A percentile compares a stretch with the other conserved stretches of the same genome.
Evolutionary conservation across 1,140 invertebrate species (phyloP).

Genomic region (Drosophila chauvacae): DNA sequence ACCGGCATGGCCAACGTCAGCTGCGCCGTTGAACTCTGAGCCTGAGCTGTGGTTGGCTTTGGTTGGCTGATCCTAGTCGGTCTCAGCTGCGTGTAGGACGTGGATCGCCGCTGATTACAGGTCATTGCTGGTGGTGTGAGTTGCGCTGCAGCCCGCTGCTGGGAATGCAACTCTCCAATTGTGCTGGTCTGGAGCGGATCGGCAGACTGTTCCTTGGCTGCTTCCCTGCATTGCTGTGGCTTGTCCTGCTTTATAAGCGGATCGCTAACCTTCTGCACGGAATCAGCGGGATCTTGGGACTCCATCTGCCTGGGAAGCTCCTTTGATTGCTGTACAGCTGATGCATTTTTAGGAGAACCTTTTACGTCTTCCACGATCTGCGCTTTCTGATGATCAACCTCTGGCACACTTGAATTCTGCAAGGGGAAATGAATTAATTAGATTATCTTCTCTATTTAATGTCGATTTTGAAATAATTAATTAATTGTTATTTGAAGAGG

Average conservation of each 20-base stretch:
- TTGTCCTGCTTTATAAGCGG: background rate
- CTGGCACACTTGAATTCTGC: slow-evolving; percentile 17
- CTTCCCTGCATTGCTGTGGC: background rate
- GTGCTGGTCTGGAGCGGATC: slow-evolving; percentile 26
- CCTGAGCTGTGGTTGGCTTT: slow-evolving; percentile 71
- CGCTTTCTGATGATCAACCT: background rate
- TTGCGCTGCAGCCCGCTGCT: slow-evolving; percentile 6
- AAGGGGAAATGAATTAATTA: background rate
- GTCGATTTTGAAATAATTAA: background rate
- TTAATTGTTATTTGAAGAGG: background rate
- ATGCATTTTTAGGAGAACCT: background rate
- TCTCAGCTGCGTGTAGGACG: slow-evolving; percentile 68
- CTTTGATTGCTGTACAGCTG: background rate
- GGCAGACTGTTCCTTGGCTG: background rate
- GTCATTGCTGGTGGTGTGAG: slow-evolving; percentile 51
- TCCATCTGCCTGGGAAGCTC: background rate
- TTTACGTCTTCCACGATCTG: background rate
- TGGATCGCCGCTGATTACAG: slow-evolving; percentile 69
- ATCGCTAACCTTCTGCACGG: background rate
- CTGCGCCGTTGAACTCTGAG: slow-evolving; percentile 67
- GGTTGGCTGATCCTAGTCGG: slow-evolving; percentile 77
- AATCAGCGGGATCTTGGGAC: background rate
- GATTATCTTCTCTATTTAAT: background rate
- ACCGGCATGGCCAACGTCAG: slow-evolving; percentile 70
- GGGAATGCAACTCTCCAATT: slow-evolving; percentile 21